A percentile compares a stretch with the other conserved stretches of the same genome.
Evolutionary conservation across 92 coral and sea anemone species (phyloP).

Genomic region (Heteractis magnifica): DNA sequence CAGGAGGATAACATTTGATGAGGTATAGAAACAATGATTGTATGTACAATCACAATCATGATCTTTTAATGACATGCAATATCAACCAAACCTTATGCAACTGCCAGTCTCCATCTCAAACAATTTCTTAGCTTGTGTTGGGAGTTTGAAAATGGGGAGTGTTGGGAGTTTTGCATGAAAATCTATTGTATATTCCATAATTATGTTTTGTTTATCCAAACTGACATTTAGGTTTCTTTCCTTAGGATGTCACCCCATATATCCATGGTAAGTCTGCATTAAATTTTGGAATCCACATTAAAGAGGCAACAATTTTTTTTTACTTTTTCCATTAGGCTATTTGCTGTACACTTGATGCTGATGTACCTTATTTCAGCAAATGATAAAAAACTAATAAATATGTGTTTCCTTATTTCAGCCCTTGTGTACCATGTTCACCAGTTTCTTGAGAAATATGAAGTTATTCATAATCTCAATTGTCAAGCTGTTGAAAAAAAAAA

Average conservation of each 20-base stretch:
- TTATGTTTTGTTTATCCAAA: not conserved
- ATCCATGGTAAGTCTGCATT: constrained; percentile 6
- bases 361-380: not conserved
- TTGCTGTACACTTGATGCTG: not conserved
- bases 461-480: not conserved
- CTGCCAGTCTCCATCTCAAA: not conserved
- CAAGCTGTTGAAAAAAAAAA: not conserved
- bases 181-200: too few species aligned
- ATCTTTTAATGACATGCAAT: not conserved
- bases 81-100: not conserved
- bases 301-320: too few species aligned
- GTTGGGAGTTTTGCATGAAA: too few species aligned
- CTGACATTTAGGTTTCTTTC: not conserved
- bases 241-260: constrained; percentile 8
- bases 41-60: not conserved
- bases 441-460: not conserved
- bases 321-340: too few species aligned
- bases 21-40: not conserved
- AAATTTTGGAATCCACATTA: not conserved
- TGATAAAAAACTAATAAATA: too few species aligned
- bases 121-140: not conserved
- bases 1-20: not conserved
- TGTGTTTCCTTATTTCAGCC: too few species aligned
- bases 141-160: too few species aligned
- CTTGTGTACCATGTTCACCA: not conserved